These are phyloP conservation scores for Crocallis elinguaria DNA, from an alignment of 2,888 invertebrate species.

Conservation along the genomic window DNA sequence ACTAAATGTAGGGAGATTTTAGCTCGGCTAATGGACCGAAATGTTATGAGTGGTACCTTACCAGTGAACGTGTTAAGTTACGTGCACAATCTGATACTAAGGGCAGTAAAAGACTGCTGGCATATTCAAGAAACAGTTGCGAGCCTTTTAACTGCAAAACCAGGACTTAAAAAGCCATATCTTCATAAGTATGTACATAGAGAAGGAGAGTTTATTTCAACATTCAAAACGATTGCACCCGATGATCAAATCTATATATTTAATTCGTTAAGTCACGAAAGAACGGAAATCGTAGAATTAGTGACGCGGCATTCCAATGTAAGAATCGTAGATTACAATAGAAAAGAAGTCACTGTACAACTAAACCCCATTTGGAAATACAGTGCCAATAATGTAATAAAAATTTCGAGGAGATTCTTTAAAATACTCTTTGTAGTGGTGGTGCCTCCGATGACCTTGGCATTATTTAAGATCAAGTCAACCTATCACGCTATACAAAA, in stretches of 20 bases:
- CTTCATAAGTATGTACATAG: constrained; percentile 70
- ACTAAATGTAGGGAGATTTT: constrained; percentile 89
- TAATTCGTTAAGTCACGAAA: constrained; percentile 92
- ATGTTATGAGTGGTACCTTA: constrained; percentile 98
- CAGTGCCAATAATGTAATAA: constrained; percentile 55
- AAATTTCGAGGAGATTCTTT: constrained; percentile 76
- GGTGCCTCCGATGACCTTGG: constrained; percentile 90
- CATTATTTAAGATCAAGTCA: constrained; percentile 85
- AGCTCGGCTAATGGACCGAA: constrained; percentile 97
- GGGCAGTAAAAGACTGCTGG: constrained; percentile 70
- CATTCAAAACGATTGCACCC: constrained; percentile 77
- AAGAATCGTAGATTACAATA: constrained; percentile 88
- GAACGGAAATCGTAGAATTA: constrained; percentile 91
- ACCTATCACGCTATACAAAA: constrained; percentile 61
- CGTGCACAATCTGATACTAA: constrained; percentile 87
- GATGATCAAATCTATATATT: constrained; percentile 90
- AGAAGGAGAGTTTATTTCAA: constrained; percentile 70
- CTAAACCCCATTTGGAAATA: constrained; percentile 74
- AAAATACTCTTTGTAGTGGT: constrained; percentile 90
- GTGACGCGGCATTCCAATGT: constrained; percentile 89
- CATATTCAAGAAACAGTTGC: constrained; percentile 67
- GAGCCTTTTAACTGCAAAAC: constrained; percentile 88
- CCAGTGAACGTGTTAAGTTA: constrained; percentile 94
- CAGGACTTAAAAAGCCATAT: constrained; percentile 88
- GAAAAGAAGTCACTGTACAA: constrained; percentile 78